Evolutionary conservation across 2,113 vertebrate species (phyloP).

Genomic region (Syngnathus floridae): DNA sequence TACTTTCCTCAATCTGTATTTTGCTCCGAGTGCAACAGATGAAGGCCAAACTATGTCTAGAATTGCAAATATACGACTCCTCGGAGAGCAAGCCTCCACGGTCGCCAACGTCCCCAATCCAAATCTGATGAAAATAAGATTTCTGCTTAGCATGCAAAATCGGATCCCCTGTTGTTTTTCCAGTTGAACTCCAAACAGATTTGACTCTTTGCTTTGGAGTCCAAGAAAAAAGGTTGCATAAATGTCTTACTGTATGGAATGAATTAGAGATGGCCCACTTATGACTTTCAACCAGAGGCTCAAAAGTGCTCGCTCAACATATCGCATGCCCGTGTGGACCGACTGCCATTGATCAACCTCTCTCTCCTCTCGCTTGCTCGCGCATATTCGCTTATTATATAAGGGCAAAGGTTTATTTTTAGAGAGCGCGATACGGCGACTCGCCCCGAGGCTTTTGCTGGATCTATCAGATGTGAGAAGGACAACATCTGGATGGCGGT

Average conservation of each 20-base stretch:
- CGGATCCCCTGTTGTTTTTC: not conserved
- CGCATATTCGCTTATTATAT: slow-evolving; percentile 40
- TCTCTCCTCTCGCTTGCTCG: slow-evolving; percentile 33
- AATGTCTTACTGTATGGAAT: not conserved
- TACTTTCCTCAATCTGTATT: not conserved
- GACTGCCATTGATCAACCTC: slow-evolving; percentile 33
- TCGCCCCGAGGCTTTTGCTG: slow-evolving; percentile 24
- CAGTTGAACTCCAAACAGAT: not conserved
- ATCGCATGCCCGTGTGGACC: slow-evolving; percentile 10
- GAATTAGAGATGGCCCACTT: not conserved
- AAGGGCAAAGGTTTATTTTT: slow-evolving; percentile 53
- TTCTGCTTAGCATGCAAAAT: not conserved
- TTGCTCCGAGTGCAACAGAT: not conserved
- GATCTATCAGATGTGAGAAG: slow-evolving; percentile 20
- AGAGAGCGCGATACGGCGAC: slow-evolving; percentile 32
- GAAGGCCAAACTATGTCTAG: not conserved
- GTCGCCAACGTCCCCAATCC: not conserved
- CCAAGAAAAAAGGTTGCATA: not conserved
- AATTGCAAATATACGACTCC: not conserved
- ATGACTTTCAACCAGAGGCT: not conserved
- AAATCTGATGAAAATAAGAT: not conserved
- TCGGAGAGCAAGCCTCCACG: not conserved
- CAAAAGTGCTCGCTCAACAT: not conserved
- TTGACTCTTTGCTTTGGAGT: not conserved
- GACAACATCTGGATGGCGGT: slow-evolving; percentile 33